These are phyloP conservation scores for Gymnoscopelus braueri DNA, from an alignment of 2,797 vertebrate species.

Conservation along the genomic window DNA sequence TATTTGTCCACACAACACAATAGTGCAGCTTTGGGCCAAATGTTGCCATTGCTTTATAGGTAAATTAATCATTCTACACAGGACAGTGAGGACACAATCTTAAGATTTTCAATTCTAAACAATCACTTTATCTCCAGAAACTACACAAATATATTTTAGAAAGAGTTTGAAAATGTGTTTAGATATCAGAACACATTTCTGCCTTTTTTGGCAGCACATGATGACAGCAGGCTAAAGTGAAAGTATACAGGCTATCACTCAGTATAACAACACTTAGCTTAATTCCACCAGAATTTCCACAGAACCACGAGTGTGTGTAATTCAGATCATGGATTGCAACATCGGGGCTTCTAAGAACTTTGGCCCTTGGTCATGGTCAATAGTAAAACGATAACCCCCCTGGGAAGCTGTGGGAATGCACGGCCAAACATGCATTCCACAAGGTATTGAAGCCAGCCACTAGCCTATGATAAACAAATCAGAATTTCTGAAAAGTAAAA, in stretches of 20 bases:
- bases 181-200: too few relatives aligned
- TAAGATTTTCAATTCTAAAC: not conserved
- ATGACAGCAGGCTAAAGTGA: not conserved
- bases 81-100: not conserved
- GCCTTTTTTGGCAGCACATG: too few relatives aligned
- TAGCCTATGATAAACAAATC: slow-evolving; percentile 38
- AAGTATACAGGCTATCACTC: not conserved
- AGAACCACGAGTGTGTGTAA: slow-evolving; percentile 5
- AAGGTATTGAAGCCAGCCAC: slow-evolving; percentile 13
- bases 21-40: slow-evolving; percentile 37
- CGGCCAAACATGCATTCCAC: slow-evolving; percentile 34
- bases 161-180: too few relatives aligned
- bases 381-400: slow-evolving; percentile 54
- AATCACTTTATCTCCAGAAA: not conserved
- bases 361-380: slow-evolving; percentile 52
- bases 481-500: slow-evolving; percentile 28
- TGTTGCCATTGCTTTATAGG: slow-evolving; percentile 12
- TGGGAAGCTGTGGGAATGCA: slow-evolving; percentile 43
- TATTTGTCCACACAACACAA: slow-evolving; percentile 58
- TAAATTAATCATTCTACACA: slow-evolving; percentile 12
- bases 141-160: too few relatives aligned
- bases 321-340: slow-evolving; percentile 36
- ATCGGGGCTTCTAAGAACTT: slow-evolving; percentile 20
- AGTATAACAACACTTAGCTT: not conserved
- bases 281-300: too few relatives aligned